Base-by-base conservation (phyloP, 2,888 invertebrate genomes). In the Protophormia terraenovae region DNA sequence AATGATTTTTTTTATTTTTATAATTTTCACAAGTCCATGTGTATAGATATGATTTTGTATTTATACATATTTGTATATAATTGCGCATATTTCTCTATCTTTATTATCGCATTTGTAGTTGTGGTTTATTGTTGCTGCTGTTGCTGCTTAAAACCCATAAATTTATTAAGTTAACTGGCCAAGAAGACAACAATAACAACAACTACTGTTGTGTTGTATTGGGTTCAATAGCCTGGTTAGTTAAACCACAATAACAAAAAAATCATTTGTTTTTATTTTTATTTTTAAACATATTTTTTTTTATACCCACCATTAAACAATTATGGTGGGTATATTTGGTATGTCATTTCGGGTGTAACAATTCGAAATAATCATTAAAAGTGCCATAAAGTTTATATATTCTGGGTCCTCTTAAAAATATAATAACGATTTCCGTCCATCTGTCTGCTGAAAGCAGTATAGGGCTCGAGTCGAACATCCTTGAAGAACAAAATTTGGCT, bases 161-260 rank as follows among this genome's bases (percentile, higher is more conserved):
- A 67, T 53, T 32, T 27, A 67, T 67, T 19, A 67, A 55, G 55
- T 55, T 67, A 41, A 45, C 55, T 32, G 66, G 41, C 55, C 41
- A 55, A 64, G 6, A 35, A 50, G 6, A 60, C 47, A 47, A 58
- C 29, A 35, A 32, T 35, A 47, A 45, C 32, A 19, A 41, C 29
- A 38, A 19, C 8, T 62, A 22, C 29, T 29, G n/a, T 16, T 41
- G 29, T 66, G 5, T 22, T 69, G n/a, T 27, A 16, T 2, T 16
- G 78, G 5, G 71, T 62, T 71, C 71, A 62, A 50, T 41, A 71
- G 38, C 71, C 78, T 79, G 50, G 58, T 38, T 38, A 71, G 50
- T 69, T 22, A 58, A 58, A 27, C 7, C 58, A 45, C 7, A 58
- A 24, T 53, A 64, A 47, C n/a, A 71, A 38, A 3, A 71, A 71